Evolutionary conservation across 1,140 invertebrate genomes (phyloP).

Genomic region (Dendroctonus ponderosae): DNA sequence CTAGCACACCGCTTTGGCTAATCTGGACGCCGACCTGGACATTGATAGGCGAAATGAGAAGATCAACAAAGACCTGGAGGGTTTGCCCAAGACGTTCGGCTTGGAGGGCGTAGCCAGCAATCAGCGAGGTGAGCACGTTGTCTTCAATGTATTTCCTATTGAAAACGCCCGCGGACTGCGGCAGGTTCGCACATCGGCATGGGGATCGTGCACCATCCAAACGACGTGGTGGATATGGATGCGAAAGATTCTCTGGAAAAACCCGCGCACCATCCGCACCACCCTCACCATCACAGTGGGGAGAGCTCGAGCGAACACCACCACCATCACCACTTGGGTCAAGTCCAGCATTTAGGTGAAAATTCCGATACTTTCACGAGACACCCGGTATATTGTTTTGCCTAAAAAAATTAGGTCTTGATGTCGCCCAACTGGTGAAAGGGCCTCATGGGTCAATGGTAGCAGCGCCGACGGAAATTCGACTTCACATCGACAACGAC

Average conservation of each 20-base stretch:
- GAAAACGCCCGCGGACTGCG: background rate
- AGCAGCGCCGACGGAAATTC: slow-evolving; percentile 44
- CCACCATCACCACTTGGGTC: slow-evolving; percentile 40
- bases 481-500: slow-evolving; percentile 47
- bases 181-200: slow-evolving; percentile 41
- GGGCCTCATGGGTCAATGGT: slow-evolving; percentile 50
- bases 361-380: no score
- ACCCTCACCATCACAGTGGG: slow-evolving; percentile 19
- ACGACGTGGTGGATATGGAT: slow-evolving; percentile 22
- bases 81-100: slow-evolving; percentile 37
- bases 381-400: no score
- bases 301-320: slow-evolving; percentile 5
- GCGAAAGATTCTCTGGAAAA: slow-evolving; percentile 9
- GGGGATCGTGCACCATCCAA: slow-evolving; percentile 33
- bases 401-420: slow-evolving; percentile 27
- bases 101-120: slow-evolving; percentile 36
- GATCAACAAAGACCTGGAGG: slow-evolving; percentile 40
- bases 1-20: background rate
- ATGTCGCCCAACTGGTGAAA: slow-evolving; percentile 44
- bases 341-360: slow-evolving; percentile 37
- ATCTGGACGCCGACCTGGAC: slow-evolving; percentile 13
- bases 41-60: slow-evolving; percentile 39
- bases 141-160: background rate
- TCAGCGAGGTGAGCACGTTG: slow-evolving; percentile 14
- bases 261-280: slow-evolving; percentile 16